Percentiles rank a stretch among this genome's conserved stretches.
These are phyloP conservation scores for Laterallus jamaicensis DNA, from an alignment of 2,113 vertebrate genomes.

Conservation along the genomic window DNA sequence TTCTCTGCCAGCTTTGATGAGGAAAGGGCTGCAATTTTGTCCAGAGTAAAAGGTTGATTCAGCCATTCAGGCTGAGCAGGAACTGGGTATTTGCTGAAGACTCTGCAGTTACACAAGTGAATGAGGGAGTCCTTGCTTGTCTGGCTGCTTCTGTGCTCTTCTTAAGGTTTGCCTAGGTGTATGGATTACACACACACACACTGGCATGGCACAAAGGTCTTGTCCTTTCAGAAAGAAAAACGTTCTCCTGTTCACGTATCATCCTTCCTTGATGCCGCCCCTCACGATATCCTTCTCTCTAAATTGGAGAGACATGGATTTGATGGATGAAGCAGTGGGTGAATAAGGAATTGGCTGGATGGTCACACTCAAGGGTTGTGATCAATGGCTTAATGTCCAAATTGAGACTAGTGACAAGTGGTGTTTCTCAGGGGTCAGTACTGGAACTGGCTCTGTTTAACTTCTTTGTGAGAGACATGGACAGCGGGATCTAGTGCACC, in stretches of 20 bases:
- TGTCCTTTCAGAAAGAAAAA: background rate
- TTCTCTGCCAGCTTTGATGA: background rate
- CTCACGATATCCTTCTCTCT: too few relatives aligned
- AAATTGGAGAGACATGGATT: too few relatives aligned
- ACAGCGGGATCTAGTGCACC: too few relatives aligned
- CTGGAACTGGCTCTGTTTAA: too few relatives aligned
- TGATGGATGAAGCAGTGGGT: too few relatives aligned
- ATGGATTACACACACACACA: rapidly evolving
- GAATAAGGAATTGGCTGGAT: too few relatives aligned
- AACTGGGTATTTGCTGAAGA: background rate
- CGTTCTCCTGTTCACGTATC: background rate
- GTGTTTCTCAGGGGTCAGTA: too few relatives aligned
- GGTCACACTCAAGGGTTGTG: too few relatives aligned
- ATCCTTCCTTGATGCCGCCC: background rate
- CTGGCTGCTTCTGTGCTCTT: background rate
- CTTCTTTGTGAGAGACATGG: too few relatives aligned
- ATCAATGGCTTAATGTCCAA: too few relatives aligned
- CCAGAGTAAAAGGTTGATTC: background rate
- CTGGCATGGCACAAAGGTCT: background rate
- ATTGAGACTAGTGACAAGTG: too few relatives aligned
- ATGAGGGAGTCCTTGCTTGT: background rate
- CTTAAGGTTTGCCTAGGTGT: background rate
- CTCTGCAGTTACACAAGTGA: background rate
- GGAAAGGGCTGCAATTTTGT: background rate
- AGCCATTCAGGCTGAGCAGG: background rate